Base-by-base conservation (phyloP, 2,888 invertebrate species). In the Stictocephala bisonia region DNA sequence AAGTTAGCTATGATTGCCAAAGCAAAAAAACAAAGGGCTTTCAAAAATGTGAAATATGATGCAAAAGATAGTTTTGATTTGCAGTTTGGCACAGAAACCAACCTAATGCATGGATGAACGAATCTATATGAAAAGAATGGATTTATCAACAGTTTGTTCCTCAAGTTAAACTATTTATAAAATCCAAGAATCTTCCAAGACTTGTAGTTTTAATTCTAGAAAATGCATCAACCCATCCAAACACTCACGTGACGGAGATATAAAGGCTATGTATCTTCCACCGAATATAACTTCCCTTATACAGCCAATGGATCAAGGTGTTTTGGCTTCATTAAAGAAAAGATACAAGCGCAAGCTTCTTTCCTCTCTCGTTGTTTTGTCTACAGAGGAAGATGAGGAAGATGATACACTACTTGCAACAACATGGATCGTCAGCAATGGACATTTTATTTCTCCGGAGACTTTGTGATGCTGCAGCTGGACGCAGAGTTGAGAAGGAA, bases 401-500 rank as follows among this genome's bases (percentile, higher is more conserved):
- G n/a, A n/a, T n/a, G n/a, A n/a, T 44, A 3, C 44, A 3, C n/a
- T 44, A 44, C n/a, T 50, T 50, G 50, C 50, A 50, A n/a, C 15
- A 50, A 20, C 15, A 18, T 22, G 50, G 13, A 44, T 50, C 20
- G 2, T 50, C 50, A 4, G 50, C 50, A 50, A 50, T 50, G 2
- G 50, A 18, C n/a, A 50, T 18, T 50, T 50, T 50, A 50, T 50
- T 50, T 24, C 50, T 50, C 50, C 20, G 50, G 20, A 9, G 50
- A 50, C 50, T 20, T 24, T 50, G 50, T 50, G 50, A 20, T 13
- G 15, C 20, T 22, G 44, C 6, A 44, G 44, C 44, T n/a, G 18
- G 44, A 18, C 13, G 44, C 13, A n/a, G n/a, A 18, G n/a, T 3
- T 50, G 50, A 50, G 20, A 50, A 50, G 24, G 20, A 20, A 18